Evolutionary conservation across 2,797 vertebrate genomes (phyloP), one percentile per base, ranked within the genome.

Genomic region (Microctenopoma steveboyesi): DNA sequence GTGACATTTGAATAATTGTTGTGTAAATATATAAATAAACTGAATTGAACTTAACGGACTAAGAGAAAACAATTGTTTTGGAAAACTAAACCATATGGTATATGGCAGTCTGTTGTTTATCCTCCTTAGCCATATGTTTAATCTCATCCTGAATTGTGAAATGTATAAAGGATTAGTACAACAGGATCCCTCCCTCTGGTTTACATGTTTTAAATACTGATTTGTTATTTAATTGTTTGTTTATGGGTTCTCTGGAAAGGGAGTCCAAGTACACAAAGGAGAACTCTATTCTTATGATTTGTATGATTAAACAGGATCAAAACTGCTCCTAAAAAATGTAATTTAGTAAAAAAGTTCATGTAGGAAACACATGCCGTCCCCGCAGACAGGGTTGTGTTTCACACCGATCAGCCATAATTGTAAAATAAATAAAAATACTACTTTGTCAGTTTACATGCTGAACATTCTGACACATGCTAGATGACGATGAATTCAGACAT

Each of bases 401-500:
- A 37, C 18, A 46, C 3, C 40, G 58, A 54, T 13, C 25, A 7
- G n/a, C 22, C 18, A 12, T 67, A 46, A 25, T 16, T 70, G 15
- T 28, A 6, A 55, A 42, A 13, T 6, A 25, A 59, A 56, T 55
- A 50, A 60, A 25, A 28, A 53, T 30, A 27, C 4, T 30, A 39
- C 12, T 35, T 45, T 53, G 48, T 62, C 18, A 27, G 45, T 69
- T 65, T 48, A 51, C 25, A 40, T 27, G 4, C 18, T 39, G 48
- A 46, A 27, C 46, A 47, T 40, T 57, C 55, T 28, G 49, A 18
- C 64, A 50, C 69, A 77, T 76, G 66, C 72, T 68, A 50, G 54
- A 72, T 77, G 76, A 56, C 69, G 76, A 72, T 76, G 51, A 47
- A 66, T 62, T 82, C 82, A 81, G 78, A 67, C 79, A 57, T 7